Evolutionary conservation across 1,140 invertebrate species (phyloP).

Genomic region (Tetramorium alpestre): DNA sequence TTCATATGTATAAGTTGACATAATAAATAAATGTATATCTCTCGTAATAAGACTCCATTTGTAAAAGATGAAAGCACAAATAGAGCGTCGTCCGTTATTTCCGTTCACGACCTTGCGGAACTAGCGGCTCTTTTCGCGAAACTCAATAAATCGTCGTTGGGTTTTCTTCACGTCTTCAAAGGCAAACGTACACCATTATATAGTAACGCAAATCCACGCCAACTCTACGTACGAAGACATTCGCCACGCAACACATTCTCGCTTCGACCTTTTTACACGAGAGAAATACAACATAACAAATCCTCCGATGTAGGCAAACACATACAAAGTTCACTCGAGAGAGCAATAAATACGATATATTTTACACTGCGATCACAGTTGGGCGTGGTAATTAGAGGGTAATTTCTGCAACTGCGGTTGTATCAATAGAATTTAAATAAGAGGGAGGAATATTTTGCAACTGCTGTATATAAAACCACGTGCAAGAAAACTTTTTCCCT

Average conservation of each 20-base stretch:
- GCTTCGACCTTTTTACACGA: background rate
- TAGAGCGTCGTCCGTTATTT: slow-evolving; percentile 23
- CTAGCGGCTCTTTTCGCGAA: slow-evolving; percentile 32
- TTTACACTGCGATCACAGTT: background rate
- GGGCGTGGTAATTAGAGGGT: background rate
- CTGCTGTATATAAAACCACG: background rate
- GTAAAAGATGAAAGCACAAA: slow-evolving; percentile 32
- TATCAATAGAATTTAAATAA: background rate
- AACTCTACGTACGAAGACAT: slow-evolving; percentile 53
- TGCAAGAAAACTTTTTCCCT: background rate
- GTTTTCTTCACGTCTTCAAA: slow-evolving; percentile 39
- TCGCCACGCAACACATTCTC: slow-evolving; percentile 30
- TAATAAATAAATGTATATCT: background rate
- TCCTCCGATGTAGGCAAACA: background rate
- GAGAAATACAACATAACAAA: slow-evolving; percentile 36
- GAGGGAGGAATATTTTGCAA: slow-evolving; percentile 15
- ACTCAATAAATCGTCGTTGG: slow-evolving; percentile 51
- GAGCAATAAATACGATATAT: background rate
- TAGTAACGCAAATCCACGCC: slow-evolving; percentile 59
- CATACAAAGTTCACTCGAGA: background rate
- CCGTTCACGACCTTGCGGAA: slow-evolving; percentile 10
- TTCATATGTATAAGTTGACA: background rate
- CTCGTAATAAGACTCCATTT: background rate
- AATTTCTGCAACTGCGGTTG: slow-evolving; percentile 37
- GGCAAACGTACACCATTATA: slow-evolving; percentile 57